phyloP scores from a whole-genome alignment of 2,888 invertebrate genomes.

The Philereme vetulata region DNA sequence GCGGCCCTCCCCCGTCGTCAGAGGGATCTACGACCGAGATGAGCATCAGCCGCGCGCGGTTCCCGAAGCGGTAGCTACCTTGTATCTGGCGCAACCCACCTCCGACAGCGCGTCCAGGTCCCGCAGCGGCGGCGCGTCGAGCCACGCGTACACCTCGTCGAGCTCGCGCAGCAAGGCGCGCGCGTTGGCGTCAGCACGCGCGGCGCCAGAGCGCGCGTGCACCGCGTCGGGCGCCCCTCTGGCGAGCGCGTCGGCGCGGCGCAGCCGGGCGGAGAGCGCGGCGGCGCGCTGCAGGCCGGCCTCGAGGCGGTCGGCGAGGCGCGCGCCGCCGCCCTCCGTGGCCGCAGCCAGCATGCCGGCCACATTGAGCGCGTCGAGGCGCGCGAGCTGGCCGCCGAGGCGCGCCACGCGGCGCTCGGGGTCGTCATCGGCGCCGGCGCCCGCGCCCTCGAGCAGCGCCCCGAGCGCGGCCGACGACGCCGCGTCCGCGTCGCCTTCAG shows the following conservation, averaged over 20 bases:
- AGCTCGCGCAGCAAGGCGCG: constrained; percentile 91
- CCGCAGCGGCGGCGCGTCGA: constrained; percentile 64
- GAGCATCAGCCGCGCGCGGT: neutral
- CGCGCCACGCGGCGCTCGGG: constrained; percentile 90
- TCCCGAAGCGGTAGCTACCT: neutral
- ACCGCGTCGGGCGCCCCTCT: constrained; percentile 52
- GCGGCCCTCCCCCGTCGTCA: constrained; percentile 58
- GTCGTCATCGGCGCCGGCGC: constrained; percentile 93
- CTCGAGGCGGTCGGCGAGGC: constrained; percentile 73
- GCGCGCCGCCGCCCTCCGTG: constrained; percentile 67
- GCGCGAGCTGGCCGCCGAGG: constrained; percentile 85
- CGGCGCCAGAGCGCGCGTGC: constrained; percentile 67
- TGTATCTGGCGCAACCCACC: neutral
- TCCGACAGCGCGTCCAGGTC: constrained; percentile 64
- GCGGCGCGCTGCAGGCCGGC: constrained; percentile 70
- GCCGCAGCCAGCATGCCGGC: constrained; percentile 72
- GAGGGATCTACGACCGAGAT: constrained; percentile 42
- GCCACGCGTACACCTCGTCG: constrained; percentile 79
- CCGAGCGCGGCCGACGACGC: constrained; percentile 84
- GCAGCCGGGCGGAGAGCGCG: constrained; percentile 85
- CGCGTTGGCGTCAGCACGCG: constrained; percentile 91
- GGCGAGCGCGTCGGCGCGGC: constrained; percentile 85
- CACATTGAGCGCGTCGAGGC: constrained; percentile 85
- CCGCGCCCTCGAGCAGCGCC: constrained; percentile 89
- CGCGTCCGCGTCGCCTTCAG: constrained; percentile 87